A percentile compares a stretch with the other conserved stretches of the same genome.
phyloP scores from a whole-genome alignment of 1,140 invertebrate genomes.

The Aphaenogaster ashmeadi region DNA sequence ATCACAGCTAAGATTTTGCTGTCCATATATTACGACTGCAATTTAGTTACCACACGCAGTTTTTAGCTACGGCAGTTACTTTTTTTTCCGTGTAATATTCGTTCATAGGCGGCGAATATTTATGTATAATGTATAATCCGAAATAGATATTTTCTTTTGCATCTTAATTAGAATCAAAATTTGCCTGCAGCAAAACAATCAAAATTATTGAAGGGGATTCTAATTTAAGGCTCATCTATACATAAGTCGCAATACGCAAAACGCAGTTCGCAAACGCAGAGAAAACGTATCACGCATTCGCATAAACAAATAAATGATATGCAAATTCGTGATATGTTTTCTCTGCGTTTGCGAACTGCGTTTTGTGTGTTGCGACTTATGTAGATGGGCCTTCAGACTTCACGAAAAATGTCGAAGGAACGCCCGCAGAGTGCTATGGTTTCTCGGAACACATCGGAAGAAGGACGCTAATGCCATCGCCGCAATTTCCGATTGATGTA shows the following conservation, averaged over 20 bases:
- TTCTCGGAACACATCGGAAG: neutral
- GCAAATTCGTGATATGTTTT: no score
- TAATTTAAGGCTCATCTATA: neutral
- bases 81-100: no score
- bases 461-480: neutral
- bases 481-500: slow-evolving; percentile 23
- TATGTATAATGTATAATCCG: neutral
- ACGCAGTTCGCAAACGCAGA: no score
- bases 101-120: neutral
- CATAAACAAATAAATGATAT: no score
- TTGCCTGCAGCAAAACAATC: neutral
- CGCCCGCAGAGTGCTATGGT: neutral
- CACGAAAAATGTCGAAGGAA: neutral
- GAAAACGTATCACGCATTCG: no score
- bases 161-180: neutral
- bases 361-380: no score
- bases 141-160: neutral
- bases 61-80: no score
- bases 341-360: no score
- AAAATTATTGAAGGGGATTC: neutral
- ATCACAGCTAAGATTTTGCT: no score
- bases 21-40: no score
- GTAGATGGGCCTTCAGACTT: neutral
- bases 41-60: no score
- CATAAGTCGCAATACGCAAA: no score